Base-by-base conservation (phyloP, 2,797 vertebrate genomes). In the Notolepis coatsorum region DNA sequence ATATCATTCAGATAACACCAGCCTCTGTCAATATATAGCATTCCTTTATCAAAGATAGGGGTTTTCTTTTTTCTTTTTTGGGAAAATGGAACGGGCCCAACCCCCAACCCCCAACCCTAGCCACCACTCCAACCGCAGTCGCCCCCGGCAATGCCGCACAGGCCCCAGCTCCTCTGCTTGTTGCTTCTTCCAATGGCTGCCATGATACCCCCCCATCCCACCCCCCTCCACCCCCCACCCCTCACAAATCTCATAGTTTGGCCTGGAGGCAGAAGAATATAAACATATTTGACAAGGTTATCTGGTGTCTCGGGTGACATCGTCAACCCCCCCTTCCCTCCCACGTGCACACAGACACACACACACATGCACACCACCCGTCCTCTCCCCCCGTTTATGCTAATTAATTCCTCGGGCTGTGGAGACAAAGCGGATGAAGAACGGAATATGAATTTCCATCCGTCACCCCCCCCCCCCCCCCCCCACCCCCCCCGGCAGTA, bases 391-490 rank as follows among this genome's bases (percentile, higher is more conserved):
- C 35, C 7, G 18, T 52, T 72, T 64, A 23, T 67, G 55, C 38
- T 79, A 78, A 82, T 65, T 5, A 33, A 30, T 75, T 65, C 41
- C 25, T 45, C 37, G 35, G 20, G 42, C 33, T 71, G 71, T 61
- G 49, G 56, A 61, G 53, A 51, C 71, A 21, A 53, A 49, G 38
- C 27, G 38, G 58, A 39, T 59, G 56, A 69, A 65, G 54, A 53
- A 25, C 30, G 42, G 67, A 71, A 70, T 79, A 71, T 79, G 37
- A 56, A 70, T 69, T 68, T 67, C 31, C 68, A 50, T 60, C 51
- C 35, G 6, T 35, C 56, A 13, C 56, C 43, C 5, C 10, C 21
- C 3, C 42, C 42, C 28, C 24, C 33, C 51, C 35, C 4, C 25
- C 56, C 7, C 56, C 43, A 2, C 10, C 21, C 3, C 42, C 42